These are phyloP conservation scores for Papilio machaon DNA, from an alignment of 1,140 invertebrate species.

Conservation along the genomic window DNA sequence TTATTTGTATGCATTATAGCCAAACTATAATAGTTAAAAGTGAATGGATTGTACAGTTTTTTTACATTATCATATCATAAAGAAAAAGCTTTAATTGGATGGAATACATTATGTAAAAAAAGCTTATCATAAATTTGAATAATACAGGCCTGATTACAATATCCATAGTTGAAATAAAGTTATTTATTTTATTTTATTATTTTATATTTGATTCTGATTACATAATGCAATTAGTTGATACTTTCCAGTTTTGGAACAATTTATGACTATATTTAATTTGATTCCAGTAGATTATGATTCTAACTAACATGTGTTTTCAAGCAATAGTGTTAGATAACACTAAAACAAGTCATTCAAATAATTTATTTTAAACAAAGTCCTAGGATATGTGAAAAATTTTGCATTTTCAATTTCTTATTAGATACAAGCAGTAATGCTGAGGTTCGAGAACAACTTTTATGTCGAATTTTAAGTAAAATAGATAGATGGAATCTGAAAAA, in stretches of 20 bases:
- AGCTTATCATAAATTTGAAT: too few relatives aligned
- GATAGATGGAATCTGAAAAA: slow-evolving; percentile 14
- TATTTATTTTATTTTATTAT: not conserved
- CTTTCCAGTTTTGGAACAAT: not conserved
- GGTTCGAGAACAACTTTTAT: not conserved
- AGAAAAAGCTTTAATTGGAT: too few relatives aligned
- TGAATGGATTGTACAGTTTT: too few relatives aligned
- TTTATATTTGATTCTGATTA: not conserved
- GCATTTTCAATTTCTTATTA: not conserved
- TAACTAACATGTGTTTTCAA: not conserved
- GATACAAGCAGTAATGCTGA: not conserved
- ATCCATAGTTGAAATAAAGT: not conserved
- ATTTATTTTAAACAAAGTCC: not conserved
- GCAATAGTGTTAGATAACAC: slow-evolving; percentile 10
- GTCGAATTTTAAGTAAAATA: not conserved
- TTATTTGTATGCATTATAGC: too few relatives aligned
- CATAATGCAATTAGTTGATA: not conserved
- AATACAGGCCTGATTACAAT: too few relatives aligned
- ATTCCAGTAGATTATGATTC: not conserved
- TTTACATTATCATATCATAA: too few relatives aligned
- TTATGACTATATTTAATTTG: not conserved
- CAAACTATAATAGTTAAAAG: too few relatives aligned
- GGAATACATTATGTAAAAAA: too few relatives aligned
- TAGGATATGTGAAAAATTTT: not conserved
- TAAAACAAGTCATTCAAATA: not conserved